Conservation (phyloP, 1,140 invertebrate species). For the Drosophila repletoides region DNA sequence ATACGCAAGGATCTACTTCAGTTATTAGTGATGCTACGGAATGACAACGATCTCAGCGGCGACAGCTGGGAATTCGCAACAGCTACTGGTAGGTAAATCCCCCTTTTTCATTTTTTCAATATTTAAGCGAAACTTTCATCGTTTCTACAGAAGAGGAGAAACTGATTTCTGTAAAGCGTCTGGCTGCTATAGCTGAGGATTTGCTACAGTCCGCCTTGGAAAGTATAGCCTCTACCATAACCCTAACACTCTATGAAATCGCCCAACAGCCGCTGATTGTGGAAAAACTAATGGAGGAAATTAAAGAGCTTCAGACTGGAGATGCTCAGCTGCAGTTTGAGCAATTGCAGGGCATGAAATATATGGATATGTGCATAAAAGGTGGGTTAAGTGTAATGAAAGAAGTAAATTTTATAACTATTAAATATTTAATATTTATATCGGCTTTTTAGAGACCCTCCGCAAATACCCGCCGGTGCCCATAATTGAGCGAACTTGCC, state of each 20-base stretch:
- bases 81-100: constrained; percentile 32
- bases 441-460: constrained; percentile 79
- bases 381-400: constrained; percentile 29
- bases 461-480: constrained; percentile 82
- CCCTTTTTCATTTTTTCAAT: accelerated
- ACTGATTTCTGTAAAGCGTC: constrained; percentile 56
- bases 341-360: constrained; percentile 51
- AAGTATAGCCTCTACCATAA: constrained; percentile 51
- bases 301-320: constrained; percentile 31
- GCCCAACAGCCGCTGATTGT: constrained; percentile 60
- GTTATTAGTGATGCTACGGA: constrained; percentile 67
- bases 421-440: constrained; percentile 2
- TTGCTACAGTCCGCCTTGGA: constrained; percentile 61
- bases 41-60: constrained; percentile 61
- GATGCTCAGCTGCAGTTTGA: constrained; percentile 46
- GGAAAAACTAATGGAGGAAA: constrained; percentile 60
- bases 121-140: not conserved
- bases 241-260: constrained; percentile 64
- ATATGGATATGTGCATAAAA: constrained; percentile 71
- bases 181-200: constrained; percentile 66
- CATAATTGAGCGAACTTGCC: constrained; percentile 64
- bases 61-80: constrained; percentile 64
- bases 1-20: constrained; percentile 75
- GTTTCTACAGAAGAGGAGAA: constrained; percentile 57
- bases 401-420: not conserved